Percentiles rank a stretch among this genome's conserved stretches.
Evolutionary conservation across 2,797 vertebrate species (phyloP).

Genomic region (Todus mexicanus): DNA sequence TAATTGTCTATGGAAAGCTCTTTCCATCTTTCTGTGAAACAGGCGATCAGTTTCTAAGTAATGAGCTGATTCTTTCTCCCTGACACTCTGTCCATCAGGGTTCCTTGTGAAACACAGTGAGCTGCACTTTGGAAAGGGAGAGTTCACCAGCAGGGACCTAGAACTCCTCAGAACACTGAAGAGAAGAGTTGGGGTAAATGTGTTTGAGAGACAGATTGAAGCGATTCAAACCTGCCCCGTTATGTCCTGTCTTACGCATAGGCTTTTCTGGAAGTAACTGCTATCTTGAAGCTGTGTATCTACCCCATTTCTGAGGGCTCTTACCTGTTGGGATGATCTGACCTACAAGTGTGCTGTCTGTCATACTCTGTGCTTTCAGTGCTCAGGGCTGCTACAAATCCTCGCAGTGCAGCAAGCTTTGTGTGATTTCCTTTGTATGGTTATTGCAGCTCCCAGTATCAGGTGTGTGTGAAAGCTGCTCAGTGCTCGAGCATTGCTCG

Average conservation of each 20-base stretch:
- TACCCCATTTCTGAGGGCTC: background rate
- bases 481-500: background rate
- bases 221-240: background rate
- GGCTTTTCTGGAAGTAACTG: background rate
- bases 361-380: background rate
- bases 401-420: background rate
- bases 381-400: background rate
- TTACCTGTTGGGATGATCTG: conserved; percentile 13
- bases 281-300: background rate
- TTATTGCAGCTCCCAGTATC: background rate
- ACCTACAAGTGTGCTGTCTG: background rate
- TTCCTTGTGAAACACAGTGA: background rate
- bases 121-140: background rate
- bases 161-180: background rate
- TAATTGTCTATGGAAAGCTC: background rate
- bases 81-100: background rate
- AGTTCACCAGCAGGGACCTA: background rate
- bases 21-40: background rate
- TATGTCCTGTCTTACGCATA: background rate
- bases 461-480: background rate
- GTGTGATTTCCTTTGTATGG: conserved; percentile 7
- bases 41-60: rapidly evolving
- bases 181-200: background rate
- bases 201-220: background rate
- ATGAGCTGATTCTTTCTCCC: background rate